These are phyloP conservation scores for Aphis craccivora DNA, from an alignment of 1,140 invertebrate species.

Conservation along the genomic window DNA sequence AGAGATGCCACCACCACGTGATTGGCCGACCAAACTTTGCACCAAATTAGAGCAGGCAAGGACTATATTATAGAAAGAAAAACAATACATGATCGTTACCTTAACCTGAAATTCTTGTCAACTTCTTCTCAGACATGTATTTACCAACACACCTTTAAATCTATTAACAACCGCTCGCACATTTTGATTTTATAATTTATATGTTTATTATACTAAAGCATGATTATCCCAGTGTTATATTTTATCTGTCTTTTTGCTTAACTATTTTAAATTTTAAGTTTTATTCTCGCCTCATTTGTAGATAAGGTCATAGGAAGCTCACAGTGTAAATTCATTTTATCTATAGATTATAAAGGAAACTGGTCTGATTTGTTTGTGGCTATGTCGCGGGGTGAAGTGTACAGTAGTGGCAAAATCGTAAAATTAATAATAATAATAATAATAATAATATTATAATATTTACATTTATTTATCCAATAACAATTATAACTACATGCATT, in stretches of 20 bases:
- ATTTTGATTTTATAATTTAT: slow-evolving; percentile 20
- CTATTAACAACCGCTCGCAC: slow-evolving; percentile 44
- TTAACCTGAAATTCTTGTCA: not conserved
- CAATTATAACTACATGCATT: not conserved
- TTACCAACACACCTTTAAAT: slow-evolving; percentile 9
- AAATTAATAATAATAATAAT: not conserved
- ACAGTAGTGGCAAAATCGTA: not conserved
- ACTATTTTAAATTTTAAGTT: not conserved
- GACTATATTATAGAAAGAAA: slow-evolving; percentile 32
- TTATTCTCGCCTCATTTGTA: slow-evolving; percentile 23
- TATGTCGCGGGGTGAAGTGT: not conserved
- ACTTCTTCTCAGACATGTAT: not conserved
- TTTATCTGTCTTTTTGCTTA: not conserved
- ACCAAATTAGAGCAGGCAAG: slow-evolving; percentile 90
- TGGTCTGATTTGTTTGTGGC: slow-evolving; percentile 1
- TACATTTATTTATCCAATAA: not conserved
- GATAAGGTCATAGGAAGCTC: slow-evolving; percentile 49
- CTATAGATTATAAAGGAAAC: not conserved
- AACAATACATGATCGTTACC: not conserved
- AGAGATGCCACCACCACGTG: slow-evolving; percentile 87
- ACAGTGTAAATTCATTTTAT: not conserved
- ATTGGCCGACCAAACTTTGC: slow-evolving; percentile 91
- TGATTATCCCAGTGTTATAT: slow-evolving; percentile 2
- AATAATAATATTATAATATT: not conserved
- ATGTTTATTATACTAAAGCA: slow-evolving; percentile 33